Conservation (phyloP, 2,888 invertebrate species). For the Aspidiotus rigidus region DNA sequence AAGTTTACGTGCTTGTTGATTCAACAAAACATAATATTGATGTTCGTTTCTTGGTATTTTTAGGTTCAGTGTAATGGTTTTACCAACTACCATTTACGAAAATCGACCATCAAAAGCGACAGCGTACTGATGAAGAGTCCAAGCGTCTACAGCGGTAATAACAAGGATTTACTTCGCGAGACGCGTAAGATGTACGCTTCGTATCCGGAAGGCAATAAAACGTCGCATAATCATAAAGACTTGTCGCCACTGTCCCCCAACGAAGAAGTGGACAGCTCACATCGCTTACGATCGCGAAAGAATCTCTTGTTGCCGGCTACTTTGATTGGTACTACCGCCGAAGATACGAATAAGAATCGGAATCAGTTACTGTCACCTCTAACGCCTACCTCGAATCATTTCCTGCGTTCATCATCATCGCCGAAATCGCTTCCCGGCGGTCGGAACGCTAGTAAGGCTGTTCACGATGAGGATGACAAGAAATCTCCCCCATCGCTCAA, state of each 20-base stretch:
- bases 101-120: slow-evolving; percentile 35
- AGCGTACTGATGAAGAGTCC: slow-evolving; percentile 32
- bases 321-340: slow-evolving; percentile 44
- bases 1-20: no score
- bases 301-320: slow-evolving; percentile 40
- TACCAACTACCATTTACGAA: slow-evolving; percentile 31
- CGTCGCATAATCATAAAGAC: slow-evolving; percentile 26
- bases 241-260: slow-evolving; percentile 35
- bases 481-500: not conserved
- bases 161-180: slow-evolving; percentile 19
- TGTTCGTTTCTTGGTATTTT: not conserved
- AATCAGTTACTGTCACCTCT: not conserved
- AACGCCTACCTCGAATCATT: slow-evolving; percentile 19
- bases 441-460: not conserved
- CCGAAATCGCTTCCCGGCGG: slow-evolving; percentile 6
- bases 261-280: slow-evolving; percentile 22
- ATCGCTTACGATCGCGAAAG: slow-evolving; percentile 35
- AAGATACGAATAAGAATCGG: slow-evolving; percentile 40
- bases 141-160: slow-evolving; percentile 9
- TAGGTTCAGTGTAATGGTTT: slow-evolving; percentile 39
- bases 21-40: no score
- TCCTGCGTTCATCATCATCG: slow-evolving; percentile 25
- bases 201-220: slow-evolving; percentile 34
- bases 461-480: not conserved
- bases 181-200: slow-evolving; percentile 33